Conservation (phyloP, 2,888 invertebrate species). For the Ormyrus pomaceus region DNA sequence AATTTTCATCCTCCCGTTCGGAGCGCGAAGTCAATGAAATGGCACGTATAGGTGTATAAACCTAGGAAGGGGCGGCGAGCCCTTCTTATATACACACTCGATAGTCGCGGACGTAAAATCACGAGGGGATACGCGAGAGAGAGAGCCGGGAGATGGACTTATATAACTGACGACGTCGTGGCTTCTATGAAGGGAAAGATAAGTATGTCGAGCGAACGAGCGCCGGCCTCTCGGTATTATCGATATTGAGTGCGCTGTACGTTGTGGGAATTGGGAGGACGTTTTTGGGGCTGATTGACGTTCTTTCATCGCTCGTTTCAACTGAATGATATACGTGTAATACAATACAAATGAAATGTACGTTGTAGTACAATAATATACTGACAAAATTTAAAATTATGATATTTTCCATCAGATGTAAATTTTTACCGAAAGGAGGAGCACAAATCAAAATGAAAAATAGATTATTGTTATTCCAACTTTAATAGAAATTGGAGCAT, state of each 20-base stretch:
- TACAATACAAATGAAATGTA: too few species aligned
- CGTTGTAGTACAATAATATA: too few species aligned
- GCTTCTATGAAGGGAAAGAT: constrained; percentile 13
- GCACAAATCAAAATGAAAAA: too few species aligned
- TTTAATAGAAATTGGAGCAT: too few species aligned
- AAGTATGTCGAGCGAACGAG: constrained; percentile 6
- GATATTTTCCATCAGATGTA: too few species aligned
- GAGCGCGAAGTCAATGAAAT: constrained; percentile 1
- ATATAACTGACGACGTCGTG: background rate
- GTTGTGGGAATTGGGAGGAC: background rate
- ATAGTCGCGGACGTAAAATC: constrained; percentile 27
- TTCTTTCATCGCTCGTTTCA: too few species aligned
- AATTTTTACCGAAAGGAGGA: too few species aligned
- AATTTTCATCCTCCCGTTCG: background rate
- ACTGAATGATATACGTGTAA: too few species aligned
- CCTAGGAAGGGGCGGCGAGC: background rate
- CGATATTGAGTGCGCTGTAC: constrained; percentile 16
- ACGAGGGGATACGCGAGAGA: constrained; percentile 16
- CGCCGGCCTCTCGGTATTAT: background rate
- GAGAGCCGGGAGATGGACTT: constrained; percentile 18
- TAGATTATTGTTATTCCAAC: too few species aligned
- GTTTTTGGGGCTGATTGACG: background rate
- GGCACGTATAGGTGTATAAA: background rate
- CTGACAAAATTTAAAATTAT: too few species aligned
- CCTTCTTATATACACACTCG: background rate